Percentiles rank a stretch among this genome's conserved stretches.
phyloP scores from a whole-genome alignment of 2,797 vertebrate species.

The Phataginus tetradactyla region DNA sequence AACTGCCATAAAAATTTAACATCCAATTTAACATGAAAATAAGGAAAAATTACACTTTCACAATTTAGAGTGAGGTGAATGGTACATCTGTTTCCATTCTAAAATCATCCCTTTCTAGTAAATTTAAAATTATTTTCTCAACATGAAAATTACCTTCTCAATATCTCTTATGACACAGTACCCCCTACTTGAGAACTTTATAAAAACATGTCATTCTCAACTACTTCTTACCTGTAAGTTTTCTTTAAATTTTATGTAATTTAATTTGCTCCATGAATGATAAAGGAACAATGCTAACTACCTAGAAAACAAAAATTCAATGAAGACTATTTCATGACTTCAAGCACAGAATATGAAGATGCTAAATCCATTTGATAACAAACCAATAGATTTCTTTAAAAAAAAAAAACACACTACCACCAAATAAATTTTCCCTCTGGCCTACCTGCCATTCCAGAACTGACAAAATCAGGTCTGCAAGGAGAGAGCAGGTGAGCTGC shows the following conservation, averaged over 20 bases:
- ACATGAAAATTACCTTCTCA: constrained; percentile 24
- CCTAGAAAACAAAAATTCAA: constrained; percentile 43
- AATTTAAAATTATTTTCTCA: constrained; percentile 40
- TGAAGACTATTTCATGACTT: constrained; percentile 27
- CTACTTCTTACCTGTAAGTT: constrained; percentile 79
- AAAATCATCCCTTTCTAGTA: background rate
- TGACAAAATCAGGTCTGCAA: background rate
- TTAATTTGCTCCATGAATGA: constrained; percentile 45
- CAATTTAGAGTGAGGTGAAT: background rate
- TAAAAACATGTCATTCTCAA: background rate
- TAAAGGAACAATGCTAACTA: constrained; percentile 27
- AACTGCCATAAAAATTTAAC: constrained; percentile 23
- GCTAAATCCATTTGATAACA: constrained; percentile 25
- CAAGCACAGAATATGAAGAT: constrained; percentile 14
- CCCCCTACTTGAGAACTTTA: background rate
- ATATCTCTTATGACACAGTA: background rate
- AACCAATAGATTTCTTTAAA: background rate
- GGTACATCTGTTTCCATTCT: background rate
- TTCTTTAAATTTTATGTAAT: constrained; percentile 70
- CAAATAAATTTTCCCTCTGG: background rate
- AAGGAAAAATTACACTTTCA: background rate
- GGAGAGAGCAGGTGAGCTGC: background rate
- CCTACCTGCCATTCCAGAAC: background rate
- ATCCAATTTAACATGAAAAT: background rate
- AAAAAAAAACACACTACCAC: background rate